A percentile compares a stretch with the other conserved stretches of the same genome.
Evolutionary conservation across 1,140 invertebrate species (phyloP).

Genomic region (Cylas formicarius): DNA sequence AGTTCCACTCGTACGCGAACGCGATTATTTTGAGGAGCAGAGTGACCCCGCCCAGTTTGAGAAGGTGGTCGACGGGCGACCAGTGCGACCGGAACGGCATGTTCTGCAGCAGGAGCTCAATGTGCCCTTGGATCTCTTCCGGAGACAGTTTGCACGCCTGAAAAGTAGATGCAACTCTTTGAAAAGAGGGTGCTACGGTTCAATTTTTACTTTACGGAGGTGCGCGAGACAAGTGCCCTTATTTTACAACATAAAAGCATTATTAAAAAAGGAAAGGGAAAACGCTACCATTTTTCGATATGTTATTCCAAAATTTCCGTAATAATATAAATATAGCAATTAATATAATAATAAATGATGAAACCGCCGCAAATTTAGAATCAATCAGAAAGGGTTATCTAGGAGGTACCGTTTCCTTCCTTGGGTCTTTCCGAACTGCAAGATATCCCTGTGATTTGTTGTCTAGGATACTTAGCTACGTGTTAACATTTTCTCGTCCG

Average conservation of each 20-base stretch:
- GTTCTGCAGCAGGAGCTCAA: slow-evolving; percentile 71
- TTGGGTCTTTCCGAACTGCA: no score
- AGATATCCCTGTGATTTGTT: no score
- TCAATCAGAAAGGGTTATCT: no score
- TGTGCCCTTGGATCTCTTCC: slow-evolving; percentile 77
- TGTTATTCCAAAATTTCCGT: no score
- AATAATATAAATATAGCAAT: no score
- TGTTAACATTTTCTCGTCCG: no score
- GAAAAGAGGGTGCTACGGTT: not conserved
- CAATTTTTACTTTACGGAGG: no score
- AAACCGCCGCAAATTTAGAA: not conserved
- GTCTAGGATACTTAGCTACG: no score
- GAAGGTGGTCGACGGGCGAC: slow-evolving; percentile 79
- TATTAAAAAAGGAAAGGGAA: no score
- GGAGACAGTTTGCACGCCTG: slow-evolving; percentile 62
- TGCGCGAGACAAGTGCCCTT: no score
- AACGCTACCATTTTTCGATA: no score
- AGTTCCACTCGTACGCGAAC: slow-evolving; percentile 87
- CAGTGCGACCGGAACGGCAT: slow-evolving; percentile 71
- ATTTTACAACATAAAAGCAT: not conserved
- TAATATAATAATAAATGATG: not conserved
- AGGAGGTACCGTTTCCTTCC: no score
- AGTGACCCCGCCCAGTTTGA: slow-evolving; percentile 76
- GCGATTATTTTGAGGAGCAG: slow-evolving; percentile 81
- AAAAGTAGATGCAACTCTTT: slow-evolving; percentile 20